A percentile compares a stretch with the other conserved stretches of the same genome.
Conservation (phyloP, 2,888 invertebrate genomes). For the Drosophila birchii region DNA sequence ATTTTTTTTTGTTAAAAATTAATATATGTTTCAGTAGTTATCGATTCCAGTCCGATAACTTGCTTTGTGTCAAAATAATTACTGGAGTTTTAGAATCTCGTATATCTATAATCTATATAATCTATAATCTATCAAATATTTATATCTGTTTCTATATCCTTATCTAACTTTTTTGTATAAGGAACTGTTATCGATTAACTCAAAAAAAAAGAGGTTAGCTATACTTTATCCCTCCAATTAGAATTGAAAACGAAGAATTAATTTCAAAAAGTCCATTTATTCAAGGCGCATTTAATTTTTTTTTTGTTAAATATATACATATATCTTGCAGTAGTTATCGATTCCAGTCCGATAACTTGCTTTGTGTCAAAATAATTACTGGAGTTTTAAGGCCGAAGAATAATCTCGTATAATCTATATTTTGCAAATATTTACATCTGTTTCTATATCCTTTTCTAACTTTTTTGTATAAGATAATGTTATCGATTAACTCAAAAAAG, state of each 20-base stretch:
- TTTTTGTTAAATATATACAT: no score
- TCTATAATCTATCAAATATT: no score
- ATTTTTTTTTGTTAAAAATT: background rate
- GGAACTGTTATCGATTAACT: background rate
- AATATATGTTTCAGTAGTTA: no score
- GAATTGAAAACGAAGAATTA: no score
- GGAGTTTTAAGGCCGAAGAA: background rate
- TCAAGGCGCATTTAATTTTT: no score
- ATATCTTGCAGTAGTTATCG: background rate
- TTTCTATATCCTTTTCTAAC: background rate
- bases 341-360: background rate
- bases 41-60: background rate
- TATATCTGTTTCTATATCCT: background rate
- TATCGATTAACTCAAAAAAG: background rate
- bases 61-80: background rate
- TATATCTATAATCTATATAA: no score
- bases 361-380: background rate
- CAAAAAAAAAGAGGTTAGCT: background rate
- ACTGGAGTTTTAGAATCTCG: no score
- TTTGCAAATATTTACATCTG: no score
- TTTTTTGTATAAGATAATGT: background rate
- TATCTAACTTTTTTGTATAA: background rate
- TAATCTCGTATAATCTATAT: no score
- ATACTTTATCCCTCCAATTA: conserved; percentile 2
- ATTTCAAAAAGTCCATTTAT: no score